phyloP scores from a whole-genome alignment of 2,113 vertebrate genomes.

The Pongo abelii region DNA sequence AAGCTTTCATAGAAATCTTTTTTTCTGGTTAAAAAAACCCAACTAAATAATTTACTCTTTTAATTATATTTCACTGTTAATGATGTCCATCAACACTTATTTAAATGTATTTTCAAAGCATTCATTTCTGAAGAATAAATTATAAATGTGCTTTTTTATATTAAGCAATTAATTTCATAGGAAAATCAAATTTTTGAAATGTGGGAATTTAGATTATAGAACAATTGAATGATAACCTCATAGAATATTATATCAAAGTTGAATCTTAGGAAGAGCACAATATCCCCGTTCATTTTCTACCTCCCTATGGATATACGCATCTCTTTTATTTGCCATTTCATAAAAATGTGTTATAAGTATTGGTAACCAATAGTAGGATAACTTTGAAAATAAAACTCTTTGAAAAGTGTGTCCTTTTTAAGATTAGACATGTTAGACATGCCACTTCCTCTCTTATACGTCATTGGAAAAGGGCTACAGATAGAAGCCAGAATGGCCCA shows the following conservation, averaged over 20 bases:
- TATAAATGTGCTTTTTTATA: conserved; percentile 41
- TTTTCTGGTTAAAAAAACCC: neutral
- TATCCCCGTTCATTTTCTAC: neutral
- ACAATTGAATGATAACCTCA: neutral
- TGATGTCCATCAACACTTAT: neutral
- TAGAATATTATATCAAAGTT: neutral
- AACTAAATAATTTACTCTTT: neutral
- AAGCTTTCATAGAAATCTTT: neutral
- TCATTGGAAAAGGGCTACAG: neutral
- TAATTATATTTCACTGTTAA: neutral
- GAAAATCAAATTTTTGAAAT: neutral
- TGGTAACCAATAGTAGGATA: neutral
- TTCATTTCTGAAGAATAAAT: neutral
- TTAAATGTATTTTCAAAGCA: conserved; percentile 29
- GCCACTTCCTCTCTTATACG: neutral
- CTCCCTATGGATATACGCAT: neutral
- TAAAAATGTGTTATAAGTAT: neutral
- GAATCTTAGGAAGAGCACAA: neutral
- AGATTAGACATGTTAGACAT: neutral
- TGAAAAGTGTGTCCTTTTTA: neutral
- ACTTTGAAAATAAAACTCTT: neutral
- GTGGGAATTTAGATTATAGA: neutral
- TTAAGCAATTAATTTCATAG: neutral
- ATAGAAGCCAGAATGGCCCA: neutral
- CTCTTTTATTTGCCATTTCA: conserved; percentile 14